Evolutionary conservation across 2,888 invertebrate genomes (phyloP).

Genomic region (Antitype chi): DNA sequence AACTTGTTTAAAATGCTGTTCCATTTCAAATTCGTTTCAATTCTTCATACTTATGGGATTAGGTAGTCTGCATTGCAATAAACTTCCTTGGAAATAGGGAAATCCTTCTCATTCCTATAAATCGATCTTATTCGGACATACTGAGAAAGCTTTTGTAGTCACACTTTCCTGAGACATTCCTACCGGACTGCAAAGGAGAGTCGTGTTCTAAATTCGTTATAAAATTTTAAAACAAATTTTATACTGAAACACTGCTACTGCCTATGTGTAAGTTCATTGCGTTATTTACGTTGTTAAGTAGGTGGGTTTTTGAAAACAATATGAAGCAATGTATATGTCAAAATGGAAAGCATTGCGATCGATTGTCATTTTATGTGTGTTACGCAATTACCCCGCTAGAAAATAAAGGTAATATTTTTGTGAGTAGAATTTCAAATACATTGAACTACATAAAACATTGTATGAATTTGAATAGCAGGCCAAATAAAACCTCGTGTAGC

Average conservation of each 20-base stretch:
- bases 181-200: not conserved
- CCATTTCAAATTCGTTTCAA: constrained; percentile 15
- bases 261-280: no score
- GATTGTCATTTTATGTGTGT: no score
- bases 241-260: constrained; percentile 26
- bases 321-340: no score
- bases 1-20: constrained; percentile 5
- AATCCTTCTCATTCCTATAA: constrained; percentile 1
- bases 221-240: constrained; percentile 19
- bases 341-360: no score
- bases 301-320: no score
- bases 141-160: constrained; percentile 42
- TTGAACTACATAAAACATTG: not conserved
- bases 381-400: not conserved
- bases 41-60: constrained; percentile 1
- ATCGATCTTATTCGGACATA: constrained; percentile 57
- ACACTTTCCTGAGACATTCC: not conserved
- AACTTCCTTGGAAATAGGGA: constrained; percentile 3
- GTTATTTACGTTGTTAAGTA: no score
- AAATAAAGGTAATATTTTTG: constrained; percentile 24
- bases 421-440: constrained; percentile 21
- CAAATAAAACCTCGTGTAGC: not conserved
- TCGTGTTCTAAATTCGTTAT: not conserved
- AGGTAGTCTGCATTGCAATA: constrained; percentile 19
- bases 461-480: constrained; percentile 1